Conservation (phyloP, 2,888 invertebrate species). For the Pristionchus entomophagus region DNA sequence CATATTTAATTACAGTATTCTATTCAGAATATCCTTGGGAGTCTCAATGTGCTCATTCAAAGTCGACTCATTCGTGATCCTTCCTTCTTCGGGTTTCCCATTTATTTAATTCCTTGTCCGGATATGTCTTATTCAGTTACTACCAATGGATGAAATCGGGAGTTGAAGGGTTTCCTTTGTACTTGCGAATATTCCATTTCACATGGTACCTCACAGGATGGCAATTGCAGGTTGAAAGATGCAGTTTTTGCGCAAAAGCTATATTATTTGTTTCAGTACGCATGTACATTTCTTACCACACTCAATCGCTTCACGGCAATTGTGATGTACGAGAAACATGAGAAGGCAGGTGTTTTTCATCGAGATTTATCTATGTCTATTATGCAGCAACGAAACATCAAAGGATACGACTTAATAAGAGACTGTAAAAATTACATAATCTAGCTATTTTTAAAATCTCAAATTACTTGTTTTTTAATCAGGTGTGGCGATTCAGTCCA, state of each 20-base stretch:
- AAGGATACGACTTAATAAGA: no score
- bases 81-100: not conserved
- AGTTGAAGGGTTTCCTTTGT: not conserved
- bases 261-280: not conserved
- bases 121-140: not conserved
- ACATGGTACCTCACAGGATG: not conserved
- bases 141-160: not conserved
- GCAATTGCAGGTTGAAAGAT: not conserved
- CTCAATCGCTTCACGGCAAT: no score
- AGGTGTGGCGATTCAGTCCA: not conserved
- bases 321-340: not conserved
- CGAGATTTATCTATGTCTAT: no score
- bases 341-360: not conserved
- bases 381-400: no score
- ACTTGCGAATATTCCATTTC: not conserved
- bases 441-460: not conserved
- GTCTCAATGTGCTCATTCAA: not conserved
- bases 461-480: not conserved
- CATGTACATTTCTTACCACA: not conserved
- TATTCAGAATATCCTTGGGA: not conserved
- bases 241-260: not conserved
- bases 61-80: not conserved
- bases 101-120: not conserved
- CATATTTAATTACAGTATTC: not conserved
- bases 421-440: no score